Evolutionary conservation across 2,888 invertebrate species (phyloP), one percentile per base, ranked within the genome.

Genomic region (Dynastes grantii): DNA sequence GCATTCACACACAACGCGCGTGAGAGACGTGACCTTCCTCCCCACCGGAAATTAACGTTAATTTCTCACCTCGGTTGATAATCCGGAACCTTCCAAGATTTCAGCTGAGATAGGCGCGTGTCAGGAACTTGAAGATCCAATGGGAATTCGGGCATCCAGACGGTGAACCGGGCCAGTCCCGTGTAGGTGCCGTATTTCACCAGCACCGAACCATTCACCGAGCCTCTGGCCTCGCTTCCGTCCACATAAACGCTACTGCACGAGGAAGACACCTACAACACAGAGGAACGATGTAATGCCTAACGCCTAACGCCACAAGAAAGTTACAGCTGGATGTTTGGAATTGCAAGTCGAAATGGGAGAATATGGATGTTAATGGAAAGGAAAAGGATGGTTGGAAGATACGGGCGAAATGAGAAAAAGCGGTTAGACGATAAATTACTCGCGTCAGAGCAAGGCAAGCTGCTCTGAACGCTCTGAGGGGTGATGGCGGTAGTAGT

Each of bases 121-220:
- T 98, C 98, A 16, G 95, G 94, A 3, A 98, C 95, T 84, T 95
- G 94, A 45, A 98, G 94, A 87, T 97, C 97, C 78, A 98, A 90
- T 0, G 97, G 97, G 85, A 97, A 94, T 87, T 98, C 97, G 0
- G 98, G 98, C 94, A 97, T 97, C 98, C 98, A 98, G 1, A 98
- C 98, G 22, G 95, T 96, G 88, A 98, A 97, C 80, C 94, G 93
- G 1, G 97, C 96, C 81, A 95, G 90, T 13, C 97, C 97, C 32
- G 95, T 95, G 88, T 96, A 96, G 1, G 97, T 96, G 40, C 97
- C 98, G 86, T 96, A 97, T 88, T 96, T 96, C 75, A 98, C 97
- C 76, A 97, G 92, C 49, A 98, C 95, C 0, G 97, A 97, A 1
- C 97, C 98, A 87, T 98, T 98, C 55, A 97, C 96, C 0, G 97